Base-by-base conservation (phyloP, 2,113 vertebrate genomes). In the Dermatemys mawii region DNA sequence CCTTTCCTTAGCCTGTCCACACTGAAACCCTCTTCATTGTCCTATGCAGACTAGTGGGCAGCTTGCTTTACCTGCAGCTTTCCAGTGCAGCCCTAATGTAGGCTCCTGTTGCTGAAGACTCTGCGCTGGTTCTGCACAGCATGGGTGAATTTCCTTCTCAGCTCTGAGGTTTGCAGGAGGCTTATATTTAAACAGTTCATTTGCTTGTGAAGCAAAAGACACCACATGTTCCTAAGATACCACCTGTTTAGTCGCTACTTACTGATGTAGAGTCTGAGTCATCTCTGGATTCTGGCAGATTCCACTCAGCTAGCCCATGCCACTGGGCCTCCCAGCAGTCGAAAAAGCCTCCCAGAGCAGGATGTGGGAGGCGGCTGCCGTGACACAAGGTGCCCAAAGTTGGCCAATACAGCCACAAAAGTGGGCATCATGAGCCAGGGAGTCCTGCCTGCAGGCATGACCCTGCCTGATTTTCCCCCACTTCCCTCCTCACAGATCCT, bases 231-330 rank as follows among this genome's bases (percentile, higher is more conserved):
- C 87, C 46, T 84, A 50, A 84, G 89, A 80, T 49, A 32, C 73
- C 0, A 3, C 41, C 22, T 41, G 75, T 93, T 92, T 92, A 95
- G 92, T 91, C 95, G 91, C 81, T 95, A 78, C 94, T 96, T 93
- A 93, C 80, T 86, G 88, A 50, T 84, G 84, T 50, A 75, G 17
- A 80, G 14, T 78, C 81, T 94, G 95, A 96, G 93, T 96, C 91
- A 92, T 92, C 86, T 78, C 60, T 86, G 88, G 73, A 10, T 93
- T 90, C 95, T 96, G 84, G 48, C 86, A 89, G 84, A 41, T 91
- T 93, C 81, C 87, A 88, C 44, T 50, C 35, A 86, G 83, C 48
- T 89, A 60, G 11, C 67, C 35, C 70, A 81, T 87, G 80, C 79
- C 51, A 92, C 5, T 70, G 84, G 46, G 48, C 87, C 76, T 81